These are phyloP conservation scores for Ptychadena robeensis DNA, from an alignment of 2,797 vertebrate species.

Conservation along the genomic window DNA sequence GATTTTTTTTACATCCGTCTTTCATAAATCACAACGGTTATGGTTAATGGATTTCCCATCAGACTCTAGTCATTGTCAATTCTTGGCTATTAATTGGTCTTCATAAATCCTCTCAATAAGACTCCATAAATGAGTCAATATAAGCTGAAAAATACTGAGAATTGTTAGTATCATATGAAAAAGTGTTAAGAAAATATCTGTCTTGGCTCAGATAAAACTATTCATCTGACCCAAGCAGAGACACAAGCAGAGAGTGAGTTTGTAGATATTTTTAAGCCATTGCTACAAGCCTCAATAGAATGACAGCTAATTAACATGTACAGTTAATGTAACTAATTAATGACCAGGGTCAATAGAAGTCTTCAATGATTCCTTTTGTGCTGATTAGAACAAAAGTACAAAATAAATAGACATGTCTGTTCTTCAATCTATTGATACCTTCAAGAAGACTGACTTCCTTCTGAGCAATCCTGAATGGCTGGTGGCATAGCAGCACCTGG, in stretches of 20 bases:
- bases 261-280: not conserved
- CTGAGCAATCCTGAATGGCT: not conserved
- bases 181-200: no score
- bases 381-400: constrained; percentile 5
- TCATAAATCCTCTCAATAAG: no score
- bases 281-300: not conserved
- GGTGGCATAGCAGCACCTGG: not conserved
- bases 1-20: no score
- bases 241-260: not conserved
- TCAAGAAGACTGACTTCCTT: not conserved
- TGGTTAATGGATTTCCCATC: no score
- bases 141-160: no score
- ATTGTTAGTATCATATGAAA: no score
- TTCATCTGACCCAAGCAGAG: no score
- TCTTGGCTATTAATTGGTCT: no score
- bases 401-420: not conserved
- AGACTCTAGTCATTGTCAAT: no score
- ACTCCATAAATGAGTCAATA: no score
- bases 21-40: no score
- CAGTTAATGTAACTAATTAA: not conserved
- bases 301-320: constrained; percentile 1
- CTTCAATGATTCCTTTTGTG: not conserved
- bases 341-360: not conserved
- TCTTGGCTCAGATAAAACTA: not conserved
- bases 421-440: not conserved